Base-by-base conservation (phyloP, 1,140 invertebrate species). In the Panagrolaimus sp. region DNA sequence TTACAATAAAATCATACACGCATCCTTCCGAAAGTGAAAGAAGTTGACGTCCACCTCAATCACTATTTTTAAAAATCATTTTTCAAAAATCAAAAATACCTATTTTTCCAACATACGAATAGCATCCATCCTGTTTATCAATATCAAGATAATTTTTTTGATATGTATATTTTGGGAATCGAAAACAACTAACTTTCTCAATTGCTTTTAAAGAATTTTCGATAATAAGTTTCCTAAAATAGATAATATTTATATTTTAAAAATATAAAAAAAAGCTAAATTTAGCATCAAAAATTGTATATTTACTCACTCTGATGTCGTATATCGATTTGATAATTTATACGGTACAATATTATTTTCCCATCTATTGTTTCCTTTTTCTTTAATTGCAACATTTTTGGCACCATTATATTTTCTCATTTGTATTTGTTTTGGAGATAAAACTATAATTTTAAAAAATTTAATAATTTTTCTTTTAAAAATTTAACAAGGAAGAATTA, bases 1-100 rank as follows among this genome's bases (percentile, higher is more conserved):
- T 69, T 26, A 74, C 74, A 45, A 74, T 74, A 64, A 75, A 74
- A 45, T 73, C 71, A 52, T 74, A 68, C 28, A 74, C 46, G 32
- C 72, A 74, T 9, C 72, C 72, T 5, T 43, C 67, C 24, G 72
- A 73, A 45, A 74, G 48, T 0, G 72, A 74, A 15, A 74, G 32
- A 32, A 73, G 43, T 65, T 74, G 72, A 26, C 67, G 55, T 8
- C 72, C 72, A 24, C 72, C 72, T 32, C 58, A 32, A 63, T 63
- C n/a, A n/a, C n/a, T n/a, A n/a, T n/a, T n/a, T n/a, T n/a, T n/a
- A n/a, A n/a, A n/a, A n/a, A n/a, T n/a, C n/a, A n/a, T n/a, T n/a
- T n/a, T n/a, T n/a, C n/a, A n/a, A n/a, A n/a, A 47, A 24, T n/a
- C n/a, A n/a, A n/a, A 21, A 26, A 12, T 48, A 67, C 65, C 65